Evolutionary conservation across 2,888 invertebrate species (phyloP), one percentile per base, ranked within the genome.

Genomic region (Leptinotarsa tumamoca): DNA sequence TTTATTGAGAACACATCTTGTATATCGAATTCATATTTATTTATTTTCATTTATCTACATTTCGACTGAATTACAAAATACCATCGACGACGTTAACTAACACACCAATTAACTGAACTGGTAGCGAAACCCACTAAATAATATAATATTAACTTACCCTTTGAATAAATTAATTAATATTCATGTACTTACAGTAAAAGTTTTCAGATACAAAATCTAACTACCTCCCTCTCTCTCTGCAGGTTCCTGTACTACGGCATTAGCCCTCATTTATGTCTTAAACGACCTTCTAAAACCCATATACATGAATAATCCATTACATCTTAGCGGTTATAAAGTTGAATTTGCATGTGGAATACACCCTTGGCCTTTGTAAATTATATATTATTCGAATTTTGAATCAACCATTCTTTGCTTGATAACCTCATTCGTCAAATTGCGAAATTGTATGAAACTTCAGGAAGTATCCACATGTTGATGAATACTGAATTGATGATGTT

Each of bases 241-340:
- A 52, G 63, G 68, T 72, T 71, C 61, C 61, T 54, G 52, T 51
- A 68, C 66, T 68, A 66, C 33, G 63, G 66, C 23, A 52, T 72
- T 69, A 69, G 52, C 68, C 68, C 68, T 23, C 69, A 68, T 75
- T 75, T 72, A 66, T 72, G 66, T 70, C 56, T 76, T 76, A 73
- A 70, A 73, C 71, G 71, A 76, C 73, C 58, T 69, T 76, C 70
- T 69, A 54, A 73, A 72, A 76, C 68, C 68, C 73, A 76, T 68
- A 71, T 71, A 76, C 76, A 76, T 73, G 76, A 73, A 76, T 76
- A 73, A 76, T 68, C 76, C 76, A 76, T 76, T 76, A 73, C 76
- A 68, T 73, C 76, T 76, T 76, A 67, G 68, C 76, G 61, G 71
- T 76, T 73, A 76, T 76, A 67, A 76, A 71, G 76, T 76, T 68